phyloP scores from a whole-genome alignment of 2,888 invertebrate genomes.

The Eupeodes luniger region DNA sequence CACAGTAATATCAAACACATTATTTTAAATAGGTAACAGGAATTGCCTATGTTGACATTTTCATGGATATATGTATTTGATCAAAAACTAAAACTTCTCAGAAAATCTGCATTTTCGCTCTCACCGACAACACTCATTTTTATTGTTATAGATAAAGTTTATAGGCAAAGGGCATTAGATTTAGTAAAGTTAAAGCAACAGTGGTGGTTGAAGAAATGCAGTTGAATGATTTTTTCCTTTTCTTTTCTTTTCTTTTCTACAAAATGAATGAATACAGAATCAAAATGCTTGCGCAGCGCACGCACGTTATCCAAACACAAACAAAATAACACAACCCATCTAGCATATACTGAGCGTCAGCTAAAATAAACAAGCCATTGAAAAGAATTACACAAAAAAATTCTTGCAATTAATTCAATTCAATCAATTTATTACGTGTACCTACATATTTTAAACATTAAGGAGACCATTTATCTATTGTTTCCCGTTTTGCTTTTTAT shows the following conservation, averaged over 20 bases:
- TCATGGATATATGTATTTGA: not conserved
- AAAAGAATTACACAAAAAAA: not conserved
- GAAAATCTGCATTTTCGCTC: not conserved
- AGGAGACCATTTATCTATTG: not conserved
- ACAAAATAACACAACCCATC: not conserved
- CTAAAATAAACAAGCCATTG: not conserved
- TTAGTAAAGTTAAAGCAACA: not conserved
- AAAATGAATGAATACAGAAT: too few relatives aligned
- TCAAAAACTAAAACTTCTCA: not conserved
- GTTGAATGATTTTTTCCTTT: too few relatives aligned
- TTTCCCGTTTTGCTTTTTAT: not conserved
- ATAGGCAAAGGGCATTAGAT: not conserved
- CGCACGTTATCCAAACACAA: not conserved
- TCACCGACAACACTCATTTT: slow-evolving; percentile 8
- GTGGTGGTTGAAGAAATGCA: slow-evolving; percentile 4
- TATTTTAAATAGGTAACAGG: not conserved
- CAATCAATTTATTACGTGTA: not conserved
- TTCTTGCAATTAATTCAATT: not conserved
- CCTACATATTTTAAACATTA: not conserved
- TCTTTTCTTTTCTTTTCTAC: too few relatives aligned
- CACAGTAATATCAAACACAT: not conserved
- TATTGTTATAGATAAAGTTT: not conserved
- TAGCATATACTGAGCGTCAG: not conserved
- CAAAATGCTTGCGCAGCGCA: not conserved
- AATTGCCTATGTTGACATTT: not conserved